A percentile compares a stretch with the other conserved stretches of the same genome.
Conservation (phyloP, 2,888 invertebrate genomes). For the Prenolepis imparis region DNA sequence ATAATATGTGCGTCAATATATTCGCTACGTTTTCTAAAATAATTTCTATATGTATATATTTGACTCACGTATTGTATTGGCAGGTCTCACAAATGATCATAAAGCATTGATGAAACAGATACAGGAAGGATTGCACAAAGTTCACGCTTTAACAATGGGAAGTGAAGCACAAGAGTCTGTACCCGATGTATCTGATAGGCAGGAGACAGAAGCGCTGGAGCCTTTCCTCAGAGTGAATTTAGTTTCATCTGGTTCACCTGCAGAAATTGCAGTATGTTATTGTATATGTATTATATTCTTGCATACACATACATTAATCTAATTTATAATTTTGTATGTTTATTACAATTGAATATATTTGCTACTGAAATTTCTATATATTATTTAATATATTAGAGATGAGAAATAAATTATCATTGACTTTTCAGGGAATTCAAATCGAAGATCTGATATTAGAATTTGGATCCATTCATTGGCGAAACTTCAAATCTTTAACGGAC, state of each 20-base stretch:
- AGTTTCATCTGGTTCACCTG: constrained; percentile 93
- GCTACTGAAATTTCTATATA: neutral
- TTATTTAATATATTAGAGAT: neutral
- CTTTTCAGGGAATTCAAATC: constrained; percentile 90
- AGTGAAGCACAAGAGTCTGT: constrained; percentile 71
- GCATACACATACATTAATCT: neutral
- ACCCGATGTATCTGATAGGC: neutral
- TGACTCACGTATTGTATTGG: constrained; percentile 1
- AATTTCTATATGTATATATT: constrained; percentile 18
- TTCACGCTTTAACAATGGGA: constrained; percentile 87
- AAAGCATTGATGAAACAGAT: constrained; percentile 94
- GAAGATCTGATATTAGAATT: constrained; percentile 92
- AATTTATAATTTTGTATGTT: constrained; percentile 3
- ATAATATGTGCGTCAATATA: constrained; percentile 92
- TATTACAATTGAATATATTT: neutral
- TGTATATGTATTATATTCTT: neutral
- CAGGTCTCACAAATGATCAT: constrained; percentile 96
- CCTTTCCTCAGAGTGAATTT: constrained; percentile 91
- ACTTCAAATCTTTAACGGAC: constrained; percentile 91
- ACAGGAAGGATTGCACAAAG: constrained; percentile 91
- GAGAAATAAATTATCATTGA: constrained; percentile 50
- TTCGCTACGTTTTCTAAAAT: neutral
- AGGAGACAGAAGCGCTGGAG: constrained; percentile 79
- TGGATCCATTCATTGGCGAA: constrained; percentile 91
- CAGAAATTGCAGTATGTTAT: constrained; percentile 91